Evolutionary conservation across 2,888 invertebrate species (phyloP).

Genomic region (Phrixothrix hirtus): DNA sequence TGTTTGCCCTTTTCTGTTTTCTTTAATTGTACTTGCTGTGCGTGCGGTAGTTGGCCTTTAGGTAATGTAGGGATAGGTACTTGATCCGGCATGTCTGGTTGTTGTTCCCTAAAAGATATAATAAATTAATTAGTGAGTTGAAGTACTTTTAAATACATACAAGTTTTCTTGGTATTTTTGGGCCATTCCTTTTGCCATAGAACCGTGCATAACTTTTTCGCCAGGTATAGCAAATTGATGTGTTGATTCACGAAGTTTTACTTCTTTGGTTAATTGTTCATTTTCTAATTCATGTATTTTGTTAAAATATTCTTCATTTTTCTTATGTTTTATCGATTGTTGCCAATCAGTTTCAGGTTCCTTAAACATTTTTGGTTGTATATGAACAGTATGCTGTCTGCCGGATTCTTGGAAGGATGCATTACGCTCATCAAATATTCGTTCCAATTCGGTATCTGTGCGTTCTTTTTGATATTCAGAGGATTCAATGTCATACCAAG

Average conservation of each 20-base stretch:
- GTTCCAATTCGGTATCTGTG: slow-evolving; percentile 81
- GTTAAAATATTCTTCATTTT: slow-evolving; percentile 80
- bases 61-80: slow-evolving; percentile 50
- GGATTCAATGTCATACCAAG: slow-evolving; percentile 91
- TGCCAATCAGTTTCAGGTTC: slow-evolving; percentile 86
- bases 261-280: slow-evolving; percentile 82
- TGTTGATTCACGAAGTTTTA: slow-evolving; percentile 72
- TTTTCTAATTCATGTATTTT: slow-evolving; percentile 83
- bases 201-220: slow-evolving; percentile 74
- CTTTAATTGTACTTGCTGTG: slow-evolving; percentile 53
- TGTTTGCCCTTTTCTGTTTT: slow-evolving; percentile 61
- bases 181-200: slow-evolving; percentile 85
- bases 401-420: slow-evolving; percentile 70
- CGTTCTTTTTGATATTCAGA: slow-evolving; percentile 82
- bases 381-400: slow-evolving; percentile 58
- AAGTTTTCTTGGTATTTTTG: slow-evolving; percentile 80
- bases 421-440: slow-evolving; percentile 83
- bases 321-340: slow-evolving; percentile 77
- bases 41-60: slow-evolving; percentile 53
- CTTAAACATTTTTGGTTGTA: slow-evolving; percentile 68
- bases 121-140: neutral
- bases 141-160: slow-evolving; percentile 63
- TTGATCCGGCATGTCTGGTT: slow-evolving; percentile 58
- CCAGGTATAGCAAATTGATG: slow-evolving; percentile 87
- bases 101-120: slow-evolving; percentile 61